Evolutionary conservation across 2,888 invertebrate genomes (phyloP), one percentile per base, ranked within the genome.

Genomic region (Ichneumoninae sp.): DNA sequence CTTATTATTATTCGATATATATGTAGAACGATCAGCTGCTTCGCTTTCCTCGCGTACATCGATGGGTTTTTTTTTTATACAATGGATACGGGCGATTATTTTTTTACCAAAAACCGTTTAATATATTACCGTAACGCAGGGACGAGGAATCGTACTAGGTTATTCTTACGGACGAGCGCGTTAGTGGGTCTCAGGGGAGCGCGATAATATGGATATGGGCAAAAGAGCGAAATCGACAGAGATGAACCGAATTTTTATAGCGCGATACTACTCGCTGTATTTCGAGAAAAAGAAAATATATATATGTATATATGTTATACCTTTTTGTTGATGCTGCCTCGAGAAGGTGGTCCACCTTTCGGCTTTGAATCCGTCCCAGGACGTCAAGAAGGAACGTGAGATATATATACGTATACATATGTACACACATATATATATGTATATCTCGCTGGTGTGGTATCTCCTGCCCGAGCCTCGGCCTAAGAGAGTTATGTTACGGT

Each of bases 401-500:
- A 62, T 71, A 62, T 68, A 78, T 57, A 33, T 54, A 50, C 80
- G 50, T 65, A 69, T 47, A 52, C 22, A 26, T 10, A 10, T n/a
- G 8, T 7, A 13, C 1, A n/a, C 3, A 3, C 13, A 10, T 26
- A 26, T 57, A 22, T 22, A 44, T 72, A 57, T 66, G 65, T 66
- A 66, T 81, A 16, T 78, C 57, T 50, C 72, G 57, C 19, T 52
- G 44, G 47, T 33, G 52, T 50, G 47, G 62, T 66, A 74, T 44
- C 50, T 72, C 57, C 74, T 79, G 10, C 57, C 54, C 62, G 52
- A 36, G 77, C 19, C 82, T 74, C 68, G 30, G 80, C 79, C 82
- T 74, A 88, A 88, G 90, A 89, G 90, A 93, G 90, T 91, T 92
- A 91, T 91, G 91, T 92, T 92, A 92, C 87, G 90, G 90, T 88